Evolutionary conservation across 2,888 invertebrate genomes (phyloP), one percentile per base, ranked within the genome.

Genomic region (Alitta virens): DNA sequence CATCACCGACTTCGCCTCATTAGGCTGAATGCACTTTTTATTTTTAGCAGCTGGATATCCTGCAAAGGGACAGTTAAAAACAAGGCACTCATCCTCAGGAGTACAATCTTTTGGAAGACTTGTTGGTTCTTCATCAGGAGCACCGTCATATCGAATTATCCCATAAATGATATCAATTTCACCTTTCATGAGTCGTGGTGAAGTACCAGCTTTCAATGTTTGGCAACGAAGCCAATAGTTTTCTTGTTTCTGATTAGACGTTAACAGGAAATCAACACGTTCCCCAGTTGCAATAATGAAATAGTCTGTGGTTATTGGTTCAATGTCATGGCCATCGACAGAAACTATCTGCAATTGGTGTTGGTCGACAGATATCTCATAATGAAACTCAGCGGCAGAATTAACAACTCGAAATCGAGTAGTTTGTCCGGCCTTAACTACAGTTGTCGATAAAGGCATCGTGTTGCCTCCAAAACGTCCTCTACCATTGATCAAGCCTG

Each of bases 11-110:
- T n/a, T n/a, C 9, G n/a, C 46, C 21, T 46, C 18, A 21, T 46
- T 46, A 3, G 21, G n/a, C 3, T 46, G 5, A 18, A 46, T 46
- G 21, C 46, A 46, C 3, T 21, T n/a, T n/a, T 46, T 46, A 21
- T 46, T 18, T 16, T 16, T 21, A 5, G n/a, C 18, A 18, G 55
- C 1, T 16, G 49, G 60, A 38, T 54, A 49, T 27, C 43, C 53
- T 16, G 16, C 12, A 62, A 72, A 71, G 0, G 72, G 72, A 62
- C 75, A 73, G 62, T 73, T 73, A 2, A 71, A 53, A n/a, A 66
- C 67, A 0, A 53, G 42, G 42, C 75, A 75, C 0, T 55, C 63
- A 14, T 65, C 54, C 1, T 7, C 1, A 2, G n/a, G 5, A 1
- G 67, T 65, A 54, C 75, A 75, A 2, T 43, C 21, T 27, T 51